phyloP scores from a whole-genome alignment of 1,140 invertebrate species.

The Chironomus tepperi region DNA sequence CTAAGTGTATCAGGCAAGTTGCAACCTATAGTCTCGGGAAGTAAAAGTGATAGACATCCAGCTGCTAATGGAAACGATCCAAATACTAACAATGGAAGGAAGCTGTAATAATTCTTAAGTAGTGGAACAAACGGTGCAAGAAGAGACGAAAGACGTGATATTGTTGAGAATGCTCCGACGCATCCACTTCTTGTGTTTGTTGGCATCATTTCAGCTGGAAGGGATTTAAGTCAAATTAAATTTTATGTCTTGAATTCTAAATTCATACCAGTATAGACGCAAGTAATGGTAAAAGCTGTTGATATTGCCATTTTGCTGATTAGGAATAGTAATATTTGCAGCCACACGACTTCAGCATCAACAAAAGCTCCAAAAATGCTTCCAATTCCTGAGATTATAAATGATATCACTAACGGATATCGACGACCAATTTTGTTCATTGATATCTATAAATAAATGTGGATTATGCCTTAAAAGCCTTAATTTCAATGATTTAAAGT shows the following conservation, averaged over 20 bases:
- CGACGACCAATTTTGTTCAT: conserved; percentile 47
- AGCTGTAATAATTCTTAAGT: neutral
- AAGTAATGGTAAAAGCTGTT: conserved; percentile 50
- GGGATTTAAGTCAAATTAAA: too few species aligned
- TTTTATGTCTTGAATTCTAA: too few species aligned
- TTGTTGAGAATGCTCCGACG: conserved; percentile 49
- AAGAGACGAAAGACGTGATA: conserved; percentile 51
- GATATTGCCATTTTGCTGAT: conserved; percentile 55
- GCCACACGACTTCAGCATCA: conserved; percentile 39
- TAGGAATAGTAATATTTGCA: conserved; percentile 47
- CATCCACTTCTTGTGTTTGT: conserved; percentile 48
- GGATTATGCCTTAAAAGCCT: too few species aligned
- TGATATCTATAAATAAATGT: conserved; percentile 33
- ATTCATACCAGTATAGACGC: conserved; percentile 43
- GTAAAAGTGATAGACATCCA: conserved; percentile 49
- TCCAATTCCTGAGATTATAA: conserved; percentile 47
- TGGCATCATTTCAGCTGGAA: conserved; percentile 50
- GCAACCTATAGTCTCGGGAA: conserved; percentile 59
- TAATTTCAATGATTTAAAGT: too few species aligned
- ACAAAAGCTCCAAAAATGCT: conserved; percentile 42
- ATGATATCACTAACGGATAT: conserved; percentile 42
- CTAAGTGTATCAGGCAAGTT: conserved; percentile 59
- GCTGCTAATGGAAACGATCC: conserved; percentile 50
- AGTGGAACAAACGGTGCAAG: conserved; percentile 51
- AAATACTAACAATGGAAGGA: conserved; percentile 55